These are phyloP conservation scores for Pelusios castaneus DNA, from an alignment of 2,113 vertebrate genomes.

Conservation along the genomic window DNA sequence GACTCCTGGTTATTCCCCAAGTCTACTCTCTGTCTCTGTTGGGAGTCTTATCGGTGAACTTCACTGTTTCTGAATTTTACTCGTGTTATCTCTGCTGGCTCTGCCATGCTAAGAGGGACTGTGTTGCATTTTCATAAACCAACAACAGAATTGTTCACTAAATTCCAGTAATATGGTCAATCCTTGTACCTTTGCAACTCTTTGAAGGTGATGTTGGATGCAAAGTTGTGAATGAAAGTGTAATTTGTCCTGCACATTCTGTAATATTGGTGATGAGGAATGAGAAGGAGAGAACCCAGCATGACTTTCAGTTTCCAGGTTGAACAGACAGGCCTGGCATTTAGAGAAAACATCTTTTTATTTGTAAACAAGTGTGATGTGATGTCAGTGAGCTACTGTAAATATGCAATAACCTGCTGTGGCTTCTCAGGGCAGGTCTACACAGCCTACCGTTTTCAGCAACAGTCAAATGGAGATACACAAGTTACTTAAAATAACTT, in stretches of 20 bases:
- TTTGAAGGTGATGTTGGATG: accelerated
- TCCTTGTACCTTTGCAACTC: accelerated
- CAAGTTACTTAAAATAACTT: too few relatives aligned
- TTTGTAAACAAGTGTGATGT: not conserved
- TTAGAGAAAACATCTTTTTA: not conserved
- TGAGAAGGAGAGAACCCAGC: accelerated
- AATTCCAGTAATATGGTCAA: not conserved
- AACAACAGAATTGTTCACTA: not conserved
- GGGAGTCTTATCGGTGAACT: not conserved
- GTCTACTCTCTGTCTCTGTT: accelerated
- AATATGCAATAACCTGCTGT: not conserved
- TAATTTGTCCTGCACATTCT: accelerated
- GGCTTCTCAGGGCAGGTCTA: not conserved
- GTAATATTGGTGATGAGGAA: not conserved
- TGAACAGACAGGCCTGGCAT: not conserved
- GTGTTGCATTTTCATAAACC: not conserved
- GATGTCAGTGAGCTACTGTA: accelerated
- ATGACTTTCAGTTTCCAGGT: accelerated
- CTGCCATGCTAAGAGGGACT: not conserved
- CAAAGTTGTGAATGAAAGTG: accelerated
- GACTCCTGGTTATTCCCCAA: not conserved
- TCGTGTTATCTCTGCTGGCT: not conserved
- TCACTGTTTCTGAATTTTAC: accelerated
- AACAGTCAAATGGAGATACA: too few relatives aligned
- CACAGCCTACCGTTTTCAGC: too few relatives aligned